phyloP scores from a whole-genome alignment of 2,888 invertebrate genomes.

The Heteropelma amictum region DNA sequence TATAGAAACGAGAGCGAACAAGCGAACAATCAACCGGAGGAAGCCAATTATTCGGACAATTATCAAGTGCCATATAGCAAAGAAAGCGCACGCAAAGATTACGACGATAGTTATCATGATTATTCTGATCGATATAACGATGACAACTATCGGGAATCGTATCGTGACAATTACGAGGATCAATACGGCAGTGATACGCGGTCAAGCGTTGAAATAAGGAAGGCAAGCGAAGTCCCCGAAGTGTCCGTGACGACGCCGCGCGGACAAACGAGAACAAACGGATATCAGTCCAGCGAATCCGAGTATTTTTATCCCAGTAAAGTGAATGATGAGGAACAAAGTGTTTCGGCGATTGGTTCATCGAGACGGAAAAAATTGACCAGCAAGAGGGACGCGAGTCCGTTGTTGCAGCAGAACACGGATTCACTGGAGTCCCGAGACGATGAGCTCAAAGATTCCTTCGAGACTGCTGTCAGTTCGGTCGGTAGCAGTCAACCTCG shows the following conservation, averaged over 20 bases:
- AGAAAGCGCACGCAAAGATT: slow-evolving; percentile 29
- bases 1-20: slow-evolving; percentile 56
- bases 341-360: slow-evolving; percentile 62
- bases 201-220: slow-evolving; percentile 61
- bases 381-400: slow-evolving; percentile 72
- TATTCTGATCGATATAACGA: slow-evolving; percentile 64
- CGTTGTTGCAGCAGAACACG: slow-evolving; percentile 78
- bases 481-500: slow-evolving; percentile 73
- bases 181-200: slow-evolving; percentile 64
- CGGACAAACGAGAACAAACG: slow-evolving; percentile 71
- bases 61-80: slow-evolving; percentile 27
- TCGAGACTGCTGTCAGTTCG: slow-evolving; percentile 80
- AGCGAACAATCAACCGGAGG: slow-evolving; percentile 53
- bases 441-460: slow-evolving; percentile 80
- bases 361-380: slow-evolving; percentile 69
- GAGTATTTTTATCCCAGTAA: slow-evolving; percentile 69
- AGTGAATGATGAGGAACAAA: slow-evolving; percentile 64
- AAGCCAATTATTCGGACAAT: slow-evolving; percentile 30
- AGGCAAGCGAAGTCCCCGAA: slow-evolving; percentile 71
- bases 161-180: slow-evolving; percentile 69
- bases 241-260: slow-evolving; percentile 72
- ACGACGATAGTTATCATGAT: slow-evolving; percentile 65
- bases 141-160: slow-evolving; percentile 67
- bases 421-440: slow-evolving; percentile 81
- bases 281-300: slow-evolving; percentile 69